Conservation (phyloP, 2,888 invertebrate genomes). For the Mellilla xanthometata region DNA sequence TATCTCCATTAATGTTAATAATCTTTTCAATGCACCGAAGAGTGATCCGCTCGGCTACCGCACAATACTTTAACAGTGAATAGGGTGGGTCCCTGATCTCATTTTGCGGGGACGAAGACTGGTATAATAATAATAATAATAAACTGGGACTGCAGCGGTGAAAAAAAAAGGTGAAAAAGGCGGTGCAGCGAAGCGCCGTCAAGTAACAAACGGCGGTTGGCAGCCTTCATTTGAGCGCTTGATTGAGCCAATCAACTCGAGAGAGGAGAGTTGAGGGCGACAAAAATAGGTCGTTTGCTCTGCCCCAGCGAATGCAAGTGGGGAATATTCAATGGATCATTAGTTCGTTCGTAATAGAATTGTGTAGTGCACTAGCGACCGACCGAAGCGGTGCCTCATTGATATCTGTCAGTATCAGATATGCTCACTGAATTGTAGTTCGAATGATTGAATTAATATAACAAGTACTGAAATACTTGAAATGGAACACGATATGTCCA, state of each 20-base stretch:
- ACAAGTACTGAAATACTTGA: no score
- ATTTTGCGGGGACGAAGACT: conserved; percentile 10
- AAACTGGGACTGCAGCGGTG: conserved; percentile 10
- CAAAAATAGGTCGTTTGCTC: conserved; percentile 45
- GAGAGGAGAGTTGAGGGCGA: conserved; percentile 32
- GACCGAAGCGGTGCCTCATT: neutral
- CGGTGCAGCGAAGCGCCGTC: conserved; percentile 12
- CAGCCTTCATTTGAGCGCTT: conserved; percentile 38
- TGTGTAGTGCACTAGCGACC: no score
- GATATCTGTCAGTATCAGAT: conserved; percentile 1
- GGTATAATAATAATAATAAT: conserved; percentile 13
- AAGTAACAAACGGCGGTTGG: conserved; percentile 27
- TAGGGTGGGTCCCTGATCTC: conserved; percentile 13
- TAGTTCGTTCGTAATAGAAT: neutral
- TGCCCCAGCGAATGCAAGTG: conserved; percentile 37
- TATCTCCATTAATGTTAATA: no score
- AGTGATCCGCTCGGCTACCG: neutral
- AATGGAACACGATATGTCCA: no score
- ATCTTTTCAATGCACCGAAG: no score
- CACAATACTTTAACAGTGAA: conserved; percentile 6
- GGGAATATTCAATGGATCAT: neutral
- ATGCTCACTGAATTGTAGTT: no score
- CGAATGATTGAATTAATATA: no score
- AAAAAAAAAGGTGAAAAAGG: conserved; percentile 21
- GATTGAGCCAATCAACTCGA: conserved; percentile 44